These are phyloP conservation scores for Holcopasites calliopsidis DNA, from an alignment of 1,140 invertebrate species.

Conservation along the genomic window DNA sequence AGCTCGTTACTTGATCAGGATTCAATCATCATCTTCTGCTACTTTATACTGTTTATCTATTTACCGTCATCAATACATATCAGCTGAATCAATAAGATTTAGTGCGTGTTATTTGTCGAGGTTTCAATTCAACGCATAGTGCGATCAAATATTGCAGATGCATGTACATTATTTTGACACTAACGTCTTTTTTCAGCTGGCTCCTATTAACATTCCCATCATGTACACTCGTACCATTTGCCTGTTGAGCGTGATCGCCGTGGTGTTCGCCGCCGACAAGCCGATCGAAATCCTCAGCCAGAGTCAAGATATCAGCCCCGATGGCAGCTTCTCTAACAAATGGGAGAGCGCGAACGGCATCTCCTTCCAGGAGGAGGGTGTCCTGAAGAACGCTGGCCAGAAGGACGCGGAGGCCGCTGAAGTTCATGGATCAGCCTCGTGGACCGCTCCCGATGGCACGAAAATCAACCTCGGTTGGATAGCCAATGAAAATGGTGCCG, in stretches of 20 bases:
- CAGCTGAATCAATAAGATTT: too few relatives aligned
- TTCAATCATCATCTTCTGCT: too few relatives aligned
- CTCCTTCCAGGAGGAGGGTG: constrained; percentile 78
- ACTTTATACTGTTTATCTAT: too few relatives aligned
- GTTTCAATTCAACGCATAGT: too few relatives aligned
- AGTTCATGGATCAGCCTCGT: constrained; percentile 78
- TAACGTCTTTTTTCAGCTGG: too few relatives aligned
- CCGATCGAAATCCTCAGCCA: constrained; percentile 70
- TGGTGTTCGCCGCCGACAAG: constrained; percentile 52
- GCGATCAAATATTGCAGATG: too few relatives aligned
- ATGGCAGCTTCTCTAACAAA: constrained; percentile 72
- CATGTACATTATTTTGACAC: too few relatives aligned
- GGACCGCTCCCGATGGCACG: constrained; percentile 80
- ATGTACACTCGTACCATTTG: constrained; percentile 37
- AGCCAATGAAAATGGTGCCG: constrained; percentile 82
- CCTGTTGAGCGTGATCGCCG: constrained; percentile 44
- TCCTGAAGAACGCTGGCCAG: constrained; percentile 75
- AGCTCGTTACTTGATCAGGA: background rate
- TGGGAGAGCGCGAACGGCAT: constrained; percentile 83
- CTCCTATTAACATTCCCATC: background rate
- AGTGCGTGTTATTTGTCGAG: too few relatives aligned
- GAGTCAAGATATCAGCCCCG: constrained; percentile 67
- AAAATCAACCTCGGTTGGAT: constrained; percentile 76
- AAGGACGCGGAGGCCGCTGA: constrained; percentile 71
- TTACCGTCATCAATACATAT: too few relatives aligned